A percentile compares a stretch with the other conserved stretches of the same genome.
phyloP scores from a whole-genome alignment of 2,888 invertebrate species.

The Stratiomys singularior region DNA sequence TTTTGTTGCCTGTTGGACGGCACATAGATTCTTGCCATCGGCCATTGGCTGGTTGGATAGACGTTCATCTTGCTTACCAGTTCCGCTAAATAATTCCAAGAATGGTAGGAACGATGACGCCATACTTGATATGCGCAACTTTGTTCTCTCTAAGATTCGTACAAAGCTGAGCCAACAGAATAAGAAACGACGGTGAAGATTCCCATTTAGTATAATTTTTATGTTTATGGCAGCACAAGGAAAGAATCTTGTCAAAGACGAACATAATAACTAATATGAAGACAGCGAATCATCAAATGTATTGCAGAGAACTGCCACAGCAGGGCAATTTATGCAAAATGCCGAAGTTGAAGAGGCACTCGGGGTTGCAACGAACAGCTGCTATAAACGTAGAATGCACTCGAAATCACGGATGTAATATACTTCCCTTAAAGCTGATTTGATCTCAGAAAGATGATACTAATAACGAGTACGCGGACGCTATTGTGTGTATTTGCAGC shows the following conservation, averaged over 20 bases:
- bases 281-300: too few species aligned
- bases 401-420: too few species aligned
- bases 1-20: conserved; percentile 7
- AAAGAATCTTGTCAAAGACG: conserved; percentile 2
- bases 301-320: too few species aligned
- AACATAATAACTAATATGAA: background rate
- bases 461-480: background rate
- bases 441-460: too few species aligned
- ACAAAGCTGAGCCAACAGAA: background rate
- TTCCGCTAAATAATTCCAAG: conserved; percentile 41
- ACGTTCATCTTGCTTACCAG: background rate
- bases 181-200: background rate
- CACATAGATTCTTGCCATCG: background rate
- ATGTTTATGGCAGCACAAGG: background rate
- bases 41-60: background rate
- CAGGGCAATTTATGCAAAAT: too few species aligned
- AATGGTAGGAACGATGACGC: conserved; percentile 43
- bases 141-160: conserved; percentile 18
- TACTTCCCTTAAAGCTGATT: too few species aligned
- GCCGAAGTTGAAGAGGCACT: too few species aligned
- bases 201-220: conserved; percentile 9
- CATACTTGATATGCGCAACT: conserved; percentile 22
- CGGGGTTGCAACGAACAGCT: too few species aligned
- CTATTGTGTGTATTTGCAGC: background rate
- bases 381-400: too few species aligned